These are phyloP conservation scores for Callopanchax toddi DNA, from an alignment of 2,113 vertebrate genomes.

Conservation along the genomic window DNA sequence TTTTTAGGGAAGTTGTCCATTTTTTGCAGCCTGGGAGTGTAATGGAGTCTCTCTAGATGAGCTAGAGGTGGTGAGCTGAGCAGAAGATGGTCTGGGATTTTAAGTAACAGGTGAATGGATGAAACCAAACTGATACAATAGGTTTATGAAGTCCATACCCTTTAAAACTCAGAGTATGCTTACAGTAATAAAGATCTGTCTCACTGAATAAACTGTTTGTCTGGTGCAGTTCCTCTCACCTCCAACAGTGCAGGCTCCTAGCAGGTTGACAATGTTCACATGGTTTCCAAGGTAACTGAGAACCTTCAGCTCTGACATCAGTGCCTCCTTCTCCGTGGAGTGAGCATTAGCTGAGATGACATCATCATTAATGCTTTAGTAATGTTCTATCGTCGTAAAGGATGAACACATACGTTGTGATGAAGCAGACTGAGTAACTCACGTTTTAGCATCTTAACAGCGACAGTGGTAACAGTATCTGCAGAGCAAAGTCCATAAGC, in stretches of 20 bases:
- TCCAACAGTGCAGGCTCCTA: constrained; percentile 93
- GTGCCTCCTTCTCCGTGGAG: constrained; percentile 91
- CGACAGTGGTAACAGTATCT: constrained; percentile 89
- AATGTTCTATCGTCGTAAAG: neutral
- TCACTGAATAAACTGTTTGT: neutral
- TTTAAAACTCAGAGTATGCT: neutral
- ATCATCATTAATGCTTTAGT: constrained; percentile 31
- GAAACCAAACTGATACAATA: neutral
- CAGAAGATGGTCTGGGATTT: too few species aligned
- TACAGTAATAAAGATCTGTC: neutral
- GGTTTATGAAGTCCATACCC: neutral
- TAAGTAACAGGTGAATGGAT: too few species aligned
- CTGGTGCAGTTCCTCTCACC: constrained; percentile 74
- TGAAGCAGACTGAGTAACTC: constrained; percentile 62
- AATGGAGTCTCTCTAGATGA: too few species aligned
- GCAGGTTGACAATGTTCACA: constrained; percentile 94
- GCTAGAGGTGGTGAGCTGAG: too few species aligned
- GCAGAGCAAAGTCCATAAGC: constrained; percentile 92
- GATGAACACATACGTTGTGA: neutral
- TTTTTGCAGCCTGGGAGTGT: too few species aligned
- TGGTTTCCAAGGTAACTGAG: constrained; percentile 96
- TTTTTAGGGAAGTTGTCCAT: too few species aligned
- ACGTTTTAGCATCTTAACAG: constrained; percentile 99
- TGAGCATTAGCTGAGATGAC: constrained; percentile 88
- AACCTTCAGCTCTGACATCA: constrained; percentile 97